Evolutionary conservation across 2,888 invertebrate genomes (phyloP), one percentile per base, ranked within the genome.

Genomic region (Hybos culiciformis): DNA sequence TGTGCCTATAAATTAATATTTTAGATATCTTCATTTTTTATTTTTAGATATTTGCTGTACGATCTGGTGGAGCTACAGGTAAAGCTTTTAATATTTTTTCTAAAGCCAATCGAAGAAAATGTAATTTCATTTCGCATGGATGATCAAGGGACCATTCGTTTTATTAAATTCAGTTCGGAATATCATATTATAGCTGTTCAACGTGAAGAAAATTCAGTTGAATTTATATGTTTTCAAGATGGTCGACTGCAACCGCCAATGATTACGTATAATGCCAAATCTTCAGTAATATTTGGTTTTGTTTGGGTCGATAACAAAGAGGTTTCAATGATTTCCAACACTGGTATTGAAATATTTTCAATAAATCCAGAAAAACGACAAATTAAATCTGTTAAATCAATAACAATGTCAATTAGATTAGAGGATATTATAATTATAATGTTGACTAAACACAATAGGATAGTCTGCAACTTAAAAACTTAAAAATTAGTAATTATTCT

Each of bases 81-180:
- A 90, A 94, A 18, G 83, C 88, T 15, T 92, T 93, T 7, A 90
- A 85, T n/a, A n/a, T n/a, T n/a, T n/a, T n/a, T n/a, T n/a, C n/a
- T n/a, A 67, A 86, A 90, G 2, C 84, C 87, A 46, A 74, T 77
- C 42, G 75, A 80, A 47, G 70, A 76, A 36, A 71, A 73, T 44
- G 73, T 71, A 26, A 75, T 82, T 33, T 81, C 80, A 41, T 90
- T 90, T 59, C 79, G 90, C 51, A 88, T 94, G 84, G 90, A 90
- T 60, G 92, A 94, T 60, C 80, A 83, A 57, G 91, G 62, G 4
- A 79, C 86, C 1, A 66, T 66, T 45, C 57, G 65, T 14, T 66
- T 92, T 0, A 92, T 96, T 37, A 96, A 96, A 68, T 92, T 96
- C 66, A 91, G 92, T 3, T 83, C 86, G 1, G 86, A 92, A 60